Evolutionary conservation across 2,797 vertebrate species (phyloP).

Genomic region (Avahi laniger): DNA sequence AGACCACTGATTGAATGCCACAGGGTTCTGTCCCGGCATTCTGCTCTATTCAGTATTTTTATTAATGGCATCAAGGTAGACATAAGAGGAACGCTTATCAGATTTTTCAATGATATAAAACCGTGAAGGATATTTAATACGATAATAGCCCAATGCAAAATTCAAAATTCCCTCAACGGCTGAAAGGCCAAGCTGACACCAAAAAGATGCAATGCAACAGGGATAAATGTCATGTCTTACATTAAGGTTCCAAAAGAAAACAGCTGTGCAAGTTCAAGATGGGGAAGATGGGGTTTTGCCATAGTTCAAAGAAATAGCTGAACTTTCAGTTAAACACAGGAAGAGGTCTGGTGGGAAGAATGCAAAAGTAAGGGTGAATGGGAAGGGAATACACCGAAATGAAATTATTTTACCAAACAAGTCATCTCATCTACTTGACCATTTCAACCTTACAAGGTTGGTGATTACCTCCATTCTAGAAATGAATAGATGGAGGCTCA

Average conservation of each 20-base stretch:
- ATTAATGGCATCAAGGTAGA: slow-evolving; percentile 58
- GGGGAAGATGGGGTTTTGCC: neutral
- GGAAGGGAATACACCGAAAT: neutral
- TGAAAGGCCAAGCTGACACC: neutral
- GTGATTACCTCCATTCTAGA: neutral
- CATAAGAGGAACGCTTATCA: neutral
- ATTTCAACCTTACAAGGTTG: neutral
- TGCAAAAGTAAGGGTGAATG: neutral
- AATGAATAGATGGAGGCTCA: neutral
- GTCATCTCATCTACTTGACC: neutral
- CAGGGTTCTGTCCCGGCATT: slow-evolving; percentile 6
- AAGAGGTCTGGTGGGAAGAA: neutral
- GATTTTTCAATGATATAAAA: slow-evolving; percentile 47
- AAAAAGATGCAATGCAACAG: neutral
- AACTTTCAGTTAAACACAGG: neutral
- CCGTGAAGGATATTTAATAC: slow-evolving; percentile 2
- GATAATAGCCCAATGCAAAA: slow-evolving; percentile 33
- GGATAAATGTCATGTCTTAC: neutral
- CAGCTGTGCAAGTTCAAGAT: neutral
- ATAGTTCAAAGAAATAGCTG: neutral
- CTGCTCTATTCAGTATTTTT: slow-evolving; percentile 34
- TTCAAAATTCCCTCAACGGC: slow-evolving; percentile 26
- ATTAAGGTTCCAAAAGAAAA: neutral
- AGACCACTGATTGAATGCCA: slow-evolving; percentile 19
- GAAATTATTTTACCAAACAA: neutral